A percentile compares a stretch with the other conserved stretches of the same genome.
Conservation (phyloP, 2,797 vertebrate genomes). For the Alfaro cultratus region DNA sequence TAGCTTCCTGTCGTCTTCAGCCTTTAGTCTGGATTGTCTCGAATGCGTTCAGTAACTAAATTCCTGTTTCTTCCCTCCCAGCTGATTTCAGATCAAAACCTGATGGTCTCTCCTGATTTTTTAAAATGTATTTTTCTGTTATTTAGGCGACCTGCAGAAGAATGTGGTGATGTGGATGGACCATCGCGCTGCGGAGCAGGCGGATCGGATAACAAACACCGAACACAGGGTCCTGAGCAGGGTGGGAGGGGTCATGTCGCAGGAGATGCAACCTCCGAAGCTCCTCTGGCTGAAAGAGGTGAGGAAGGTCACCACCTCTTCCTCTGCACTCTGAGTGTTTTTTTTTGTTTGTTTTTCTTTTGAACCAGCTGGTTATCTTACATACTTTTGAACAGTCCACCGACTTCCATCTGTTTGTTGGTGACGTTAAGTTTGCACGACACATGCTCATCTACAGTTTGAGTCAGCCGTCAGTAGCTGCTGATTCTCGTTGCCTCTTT, state of each 20-base stretch:
- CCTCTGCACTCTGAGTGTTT: conserved; percentile 3
- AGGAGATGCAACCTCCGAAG: conserved; percentile 98
- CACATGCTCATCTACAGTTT: not conserved
- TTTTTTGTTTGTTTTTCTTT: conserved; percentile 31
- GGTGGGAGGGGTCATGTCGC: conserved; percentile 94
- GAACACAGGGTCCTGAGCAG: conserved; percentile 84
- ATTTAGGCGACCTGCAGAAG: conserved; percentile 81
- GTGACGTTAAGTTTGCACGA: not conserved
- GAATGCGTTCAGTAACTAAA: not conserved
- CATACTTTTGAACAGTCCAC: not conserved
- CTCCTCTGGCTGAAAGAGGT: conserved; percentile 97
- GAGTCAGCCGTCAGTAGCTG: not conserved
- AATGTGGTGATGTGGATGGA: conserved; percentile 99
- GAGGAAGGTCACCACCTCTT: conserved; percentile 47
- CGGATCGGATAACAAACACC: conserved; percentile 84
- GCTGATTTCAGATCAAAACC: not conserved
- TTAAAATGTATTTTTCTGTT: not conserved
- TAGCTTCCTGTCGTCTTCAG: not conserved
- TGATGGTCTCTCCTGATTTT: not conserved
- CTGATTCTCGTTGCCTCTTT: not conserved
- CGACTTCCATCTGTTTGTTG: not conserved
- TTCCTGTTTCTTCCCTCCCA: not conserved
- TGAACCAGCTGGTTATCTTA: conserved; percentile 11
- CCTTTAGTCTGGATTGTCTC: not conserved
- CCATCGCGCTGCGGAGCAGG: conserved; percentile 90